Conservation (phyloP, 2,888 invertebrate species). For the Microdon myrmicae region DNA sequence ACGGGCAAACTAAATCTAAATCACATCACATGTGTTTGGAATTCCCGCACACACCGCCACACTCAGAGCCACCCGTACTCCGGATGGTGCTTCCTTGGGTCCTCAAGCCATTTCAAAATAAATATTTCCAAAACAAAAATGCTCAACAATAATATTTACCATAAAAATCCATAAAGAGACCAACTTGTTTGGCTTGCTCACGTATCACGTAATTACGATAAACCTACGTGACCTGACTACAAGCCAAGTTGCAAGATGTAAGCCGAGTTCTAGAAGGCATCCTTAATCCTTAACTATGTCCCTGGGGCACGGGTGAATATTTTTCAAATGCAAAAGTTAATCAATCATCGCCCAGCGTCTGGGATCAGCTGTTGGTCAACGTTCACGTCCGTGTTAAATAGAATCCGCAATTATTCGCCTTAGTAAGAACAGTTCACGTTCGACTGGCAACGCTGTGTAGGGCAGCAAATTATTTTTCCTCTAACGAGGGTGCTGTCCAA, state of each 20-base stretch:
- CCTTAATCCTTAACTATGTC: background rate
- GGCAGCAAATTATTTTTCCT: slow-evolving; percentile 21
- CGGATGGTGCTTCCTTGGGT: slow-evolving; percentile 10
- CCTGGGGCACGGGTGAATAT: background rate
- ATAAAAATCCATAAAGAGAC: slow-evolving; percentile 38
- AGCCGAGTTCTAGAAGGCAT: background rate
- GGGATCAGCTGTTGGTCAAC: slow-evolving; percentile 23
- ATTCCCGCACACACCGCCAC: too few species aligned
- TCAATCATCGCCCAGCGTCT: slow-evolving; percentile 23
- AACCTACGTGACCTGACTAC: slow-evolving; percentile 35
- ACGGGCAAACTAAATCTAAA: slow-evolving; percentile 34
- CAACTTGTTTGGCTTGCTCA: slow-evolving; percentile 28
- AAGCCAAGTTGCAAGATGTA: background rate
- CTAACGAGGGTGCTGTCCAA: slow-evolving; percentile 23
- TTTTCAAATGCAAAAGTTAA: slow-evolving; percentile 17
- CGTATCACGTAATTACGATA: slow-evolving; percentile 45
- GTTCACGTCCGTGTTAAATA: slow-evolving; percentile 24
- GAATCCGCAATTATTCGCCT: slow-evolving; percentile 35
- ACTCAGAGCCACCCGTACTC: slow-evolving; percentile 6
- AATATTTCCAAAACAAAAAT: slow-evolving; percentile 24
- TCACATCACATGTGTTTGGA: slow-evolving; percentile 25
- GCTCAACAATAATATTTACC: slow-evolving; percentile 40
- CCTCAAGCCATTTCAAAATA: slow-evolving; percentile 16
- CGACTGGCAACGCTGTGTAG: slow-evolving; percentile 13
- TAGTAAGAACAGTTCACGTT: background rate